Evolutionary conservation across 1,140 invertebrate species (phyloP), one percentile per base, ranked within the genome.

Genomic region (Caerostris darwini): DNA sequence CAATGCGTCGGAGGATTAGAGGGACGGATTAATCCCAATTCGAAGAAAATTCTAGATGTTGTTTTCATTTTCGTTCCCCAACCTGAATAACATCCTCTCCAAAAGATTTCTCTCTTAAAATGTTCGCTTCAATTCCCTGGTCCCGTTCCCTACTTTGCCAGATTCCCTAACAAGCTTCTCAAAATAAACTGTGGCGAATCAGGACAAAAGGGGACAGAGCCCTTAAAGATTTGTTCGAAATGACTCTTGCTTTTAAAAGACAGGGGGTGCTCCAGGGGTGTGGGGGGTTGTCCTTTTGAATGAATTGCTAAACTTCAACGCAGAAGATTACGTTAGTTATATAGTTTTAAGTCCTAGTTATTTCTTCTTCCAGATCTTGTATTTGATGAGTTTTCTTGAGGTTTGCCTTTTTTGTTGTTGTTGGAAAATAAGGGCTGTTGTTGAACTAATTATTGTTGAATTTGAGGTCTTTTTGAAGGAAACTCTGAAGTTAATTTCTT

Each of bases 311-410:
- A 77, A 77, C 3, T 77, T 34, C 7, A 77, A 50, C 61, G 12
- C 61, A 77, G n/a, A 77, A 77, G 34, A 53, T 77, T 77, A 53
- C 19, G 34, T 50, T 77, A 77, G 69, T 77, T 77, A 50, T 77
- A 10, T 3, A 34, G 5, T 12, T 14, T 77, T 7, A 50, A 77
- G 7, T 34, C 3, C 8, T 10, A 14, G 50, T 12, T 77, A 50
- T 64, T 64, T 64, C 12, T 14, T 14, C 61, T 10, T 77, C 34
- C 34, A 2, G 69, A 12, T 50, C 34, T 5, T 53, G 6, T 77
- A 50, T 53, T 34, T 3, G 71, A 77, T 77, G 71, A 50, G 34
- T 14, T 77, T 50, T 53, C 5, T 19, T 19, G 34, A 34, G 69
- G 3, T 4, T 10, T 71, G 19, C 5, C 12, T 71, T 71, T 71